Evolutionary conservation across 2,888 invertebrate genomes (phyloP), one percentile per base, ranked within the genome.

Genomic region (Carpatolechia fugitivella): DNA sequence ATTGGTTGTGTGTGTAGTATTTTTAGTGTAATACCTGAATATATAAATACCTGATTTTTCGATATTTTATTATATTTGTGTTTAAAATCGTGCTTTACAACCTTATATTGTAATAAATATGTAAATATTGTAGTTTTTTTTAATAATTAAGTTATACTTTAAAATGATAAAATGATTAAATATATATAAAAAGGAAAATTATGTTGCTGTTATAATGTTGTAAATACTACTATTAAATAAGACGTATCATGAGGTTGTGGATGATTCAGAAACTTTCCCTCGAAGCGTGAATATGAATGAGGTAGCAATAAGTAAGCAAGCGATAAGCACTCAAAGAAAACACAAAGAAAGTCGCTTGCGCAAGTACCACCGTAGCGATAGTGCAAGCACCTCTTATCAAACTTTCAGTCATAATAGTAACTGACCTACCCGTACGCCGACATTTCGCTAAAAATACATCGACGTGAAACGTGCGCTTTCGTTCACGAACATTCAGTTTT

Each of bases 351-450:
- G 40, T 7, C 48, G 36, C 50, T 52, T 52, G 52, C 48, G 46
- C 52, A 40, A 53, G 14, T 35, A 13, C 31, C 18, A 13, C 31
- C 18, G 41, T 14, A 1, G 52, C 41, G 44, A 69, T 62, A 65
- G 59, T 63, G 59, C 62, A 65, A 68, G 67, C 65, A 63, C 59
- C 56, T 68, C 70, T 78, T 79, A 78, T 78, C 76, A 74, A 70
- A 73, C 66, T 72, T 77, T 76, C 76, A 80, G 81, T 81, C 81
- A 80, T 80, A 84, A 80, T 75, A 80, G 77, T 82, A 79, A 84
- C 87, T 87, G 87, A 88, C 87, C 87, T 87, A 88, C 80, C 78
- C 82, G 75, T 79, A 85, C 79, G 72, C 70, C 70, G 66, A 73
- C 73, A 78, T 76, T 80, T 81, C 60, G 78, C 84, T 87, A 85